Conservation (phyloP, 2,888 invertebrate genomes). For the Drosophila peninsularis region DNA sequence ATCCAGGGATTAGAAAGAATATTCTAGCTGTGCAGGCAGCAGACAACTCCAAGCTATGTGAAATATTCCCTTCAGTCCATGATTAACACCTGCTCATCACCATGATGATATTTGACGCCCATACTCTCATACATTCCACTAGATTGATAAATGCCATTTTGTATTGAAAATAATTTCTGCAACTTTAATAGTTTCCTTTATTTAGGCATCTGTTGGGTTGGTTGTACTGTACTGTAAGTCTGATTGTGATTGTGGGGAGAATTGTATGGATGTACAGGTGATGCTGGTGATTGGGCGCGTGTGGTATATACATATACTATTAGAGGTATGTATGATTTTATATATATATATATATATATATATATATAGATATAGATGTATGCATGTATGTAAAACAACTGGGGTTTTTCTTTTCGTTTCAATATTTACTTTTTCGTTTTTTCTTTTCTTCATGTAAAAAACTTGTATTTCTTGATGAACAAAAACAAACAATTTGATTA, state of each 20-base stretch:
- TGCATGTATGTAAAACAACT: conserved; percentile 65
- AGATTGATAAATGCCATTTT: conserved; percentile 27
- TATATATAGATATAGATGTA: background rate
- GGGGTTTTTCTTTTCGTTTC: conserved; percentile 55
- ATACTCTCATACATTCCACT: no score
- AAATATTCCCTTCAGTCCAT: no score
- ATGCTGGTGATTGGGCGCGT: conserved; percentile 2
- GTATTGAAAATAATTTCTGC: conserved; percentile 67
- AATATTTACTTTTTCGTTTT: conserved; percentile 60
- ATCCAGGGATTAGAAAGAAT: no score
- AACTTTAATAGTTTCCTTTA: conserved; percentile 76
- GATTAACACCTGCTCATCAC: no score
- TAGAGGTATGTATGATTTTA: conserved; percentile 18
- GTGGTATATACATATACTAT: conserved; percentile 9
- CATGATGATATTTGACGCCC: no score
- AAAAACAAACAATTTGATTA: conserved; percentile 78
- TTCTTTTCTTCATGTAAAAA: conserved; percentile 71
- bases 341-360: background rate
- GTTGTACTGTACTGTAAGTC: conserved; percentile 57
- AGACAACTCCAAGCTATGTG: no score
- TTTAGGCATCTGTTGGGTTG: conserved; percentile 49
- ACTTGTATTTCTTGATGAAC: conserved; percentile 76
- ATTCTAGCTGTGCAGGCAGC: no score
- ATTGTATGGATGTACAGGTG: conserved; percentile 15
- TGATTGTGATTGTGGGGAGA: conserved; percentile 33